Evolutionary conservation across 2,113 vertebrate genomes (phyloP).

Genomic region (Dinomys branickii): DNA sequence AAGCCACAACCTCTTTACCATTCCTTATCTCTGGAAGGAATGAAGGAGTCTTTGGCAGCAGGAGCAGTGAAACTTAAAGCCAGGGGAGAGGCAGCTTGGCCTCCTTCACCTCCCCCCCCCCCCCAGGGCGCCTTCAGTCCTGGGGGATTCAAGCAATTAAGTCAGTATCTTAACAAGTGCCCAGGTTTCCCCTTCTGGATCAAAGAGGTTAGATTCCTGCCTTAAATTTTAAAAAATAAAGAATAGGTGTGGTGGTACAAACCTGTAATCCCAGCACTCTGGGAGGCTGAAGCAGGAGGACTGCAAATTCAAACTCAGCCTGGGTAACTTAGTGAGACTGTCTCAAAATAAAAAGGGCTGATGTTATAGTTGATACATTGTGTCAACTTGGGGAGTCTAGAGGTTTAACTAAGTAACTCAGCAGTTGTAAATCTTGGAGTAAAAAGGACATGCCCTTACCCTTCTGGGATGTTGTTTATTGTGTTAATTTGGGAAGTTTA

Average conservation of each 20-base stretch:
- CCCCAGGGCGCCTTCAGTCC: not conserved
- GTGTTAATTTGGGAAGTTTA: too few species aligned
- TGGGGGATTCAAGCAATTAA: not conserved
- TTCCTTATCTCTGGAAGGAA: constrained; percentile 27
- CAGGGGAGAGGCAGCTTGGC: not conserved
- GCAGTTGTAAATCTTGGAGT: too few species aligned
- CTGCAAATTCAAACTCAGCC: not conserved
- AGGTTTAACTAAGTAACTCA: too few species aligned
- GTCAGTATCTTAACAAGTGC: not conserved
- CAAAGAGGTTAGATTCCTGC: not conserved
- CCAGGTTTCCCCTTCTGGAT: not conserved
- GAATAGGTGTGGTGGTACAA: not conserved
- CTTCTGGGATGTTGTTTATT: too few species aligned
- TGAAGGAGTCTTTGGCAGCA: not conserved
- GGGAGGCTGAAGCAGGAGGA: not conserved
- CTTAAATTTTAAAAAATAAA: constrained; percentile 8
- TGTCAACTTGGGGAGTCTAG: too few species aligned
- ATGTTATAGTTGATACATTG: too few species aligned
- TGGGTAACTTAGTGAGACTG: not conserved
- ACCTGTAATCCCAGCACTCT: not conserved
- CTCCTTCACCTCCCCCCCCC: not conserved
- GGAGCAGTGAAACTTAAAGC: not conserved
- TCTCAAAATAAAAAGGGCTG: not conserved
- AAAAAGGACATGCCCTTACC: too few species aligned
- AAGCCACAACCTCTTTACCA: not conserved